phyloP scores from a whole-genome alignment of 2,113 vertebrate species.

The Dryoscopus gambensis region DNA sequence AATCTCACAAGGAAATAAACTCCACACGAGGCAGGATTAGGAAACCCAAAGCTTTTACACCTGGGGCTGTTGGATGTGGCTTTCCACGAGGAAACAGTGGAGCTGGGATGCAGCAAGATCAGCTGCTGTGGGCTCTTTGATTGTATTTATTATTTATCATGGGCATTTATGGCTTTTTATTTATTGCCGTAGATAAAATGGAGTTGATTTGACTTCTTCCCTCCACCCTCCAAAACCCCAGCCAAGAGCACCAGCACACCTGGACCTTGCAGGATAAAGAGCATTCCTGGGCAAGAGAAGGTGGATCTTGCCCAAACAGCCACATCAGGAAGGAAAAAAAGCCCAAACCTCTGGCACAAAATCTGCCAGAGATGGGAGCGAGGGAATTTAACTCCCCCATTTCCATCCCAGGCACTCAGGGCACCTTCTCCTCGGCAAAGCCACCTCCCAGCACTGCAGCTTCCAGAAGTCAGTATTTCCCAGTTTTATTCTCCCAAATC shows the following conservation, averaged over 20 bases:
- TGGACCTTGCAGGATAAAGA: not conserved
- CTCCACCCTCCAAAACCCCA: rapidly evolving
- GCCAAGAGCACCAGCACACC: not conserved
- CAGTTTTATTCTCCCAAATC: not conserved
- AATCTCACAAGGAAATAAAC: not conserved
- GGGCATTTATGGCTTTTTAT: not conserved
- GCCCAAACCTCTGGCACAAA: not conserved
- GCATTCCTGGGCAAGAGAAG: not conserved
- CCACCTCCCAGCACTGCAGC: not conserved
- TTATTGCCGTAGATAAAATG: not conserved
- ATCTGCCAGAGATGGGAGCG: rapidly evolving
- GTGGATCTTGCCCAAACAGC: not conserved
- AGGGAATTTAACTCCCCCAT: not conserved
- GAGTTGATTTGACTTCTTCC: not conserved
- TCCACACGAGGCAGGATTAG: not conserved
- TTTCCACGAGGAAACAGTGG: not conserved
- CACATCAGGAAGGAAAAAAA: not conserved
- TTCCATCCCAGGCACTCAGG: not conserved
- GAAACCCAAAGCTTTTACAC: not conserved
- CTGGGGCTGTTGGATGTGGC: not conserved
- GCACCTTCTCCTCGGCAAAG: not conserved
- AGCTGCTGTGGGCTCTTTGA: not conserved
- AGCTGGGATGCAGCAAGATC: not conserved
- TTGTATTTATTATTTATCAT: not conserved
- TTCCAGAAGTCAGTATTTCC: not conserved